Evolutionary conservation across 1,140 invertebrate species (phyloP).

Genomic region (Spodoptera litura): DNA sequence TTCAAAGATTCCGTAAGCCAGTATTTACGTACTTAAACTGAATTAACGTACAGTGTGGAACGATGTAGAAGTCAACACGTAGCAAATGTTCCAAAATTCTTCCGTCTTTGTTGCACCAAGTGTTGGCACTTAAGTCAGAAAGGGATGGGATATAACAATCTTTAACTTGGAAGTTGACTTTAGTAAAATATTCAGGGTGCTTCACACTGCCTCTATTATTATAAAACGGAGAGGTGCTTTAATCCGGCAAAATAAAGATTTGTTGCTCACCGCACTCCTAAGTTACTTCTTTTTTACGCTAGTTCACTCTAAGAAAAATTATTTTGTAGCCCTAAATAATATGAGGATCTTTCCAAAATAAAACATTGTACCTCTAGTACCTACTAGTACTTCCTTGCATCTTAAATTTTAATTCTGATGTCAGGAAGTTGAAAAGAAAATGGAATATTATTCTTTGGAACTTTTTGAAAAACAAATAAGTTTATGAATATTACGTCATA

Average conservation of each 20-base stretch:
- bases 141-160: constrained; percentile 14
- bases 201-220: constrained; percentile 70
- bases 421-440: neutral
- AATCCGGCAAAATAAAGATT: constrained; percentile 80
- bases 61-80: constrained; percentile 37
- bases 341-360: neutral
- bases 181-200: constrained; percentile 70
- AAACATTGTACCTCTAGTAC: neutral
- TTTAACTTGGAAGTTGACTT: constrained; percentile 55
- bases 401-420: constrained; percentile 2
- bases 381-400: neutral
- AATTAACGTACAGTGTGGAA: constrained; percentile 32
- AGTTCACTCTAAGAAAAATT: constrained; percentile 67
- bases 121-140: neutral
- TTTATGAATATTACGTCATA: constrained; percentile 13
- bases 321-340: constrained; percentile 29
- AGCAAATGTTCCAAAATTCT: constrained; percentile 32
- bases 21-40: constrained; percentile 37
- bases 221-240: constrained; percentile 72
- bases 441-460: constrained; percentile 5
- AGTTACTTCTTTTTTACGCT: constrained; percentile 71
- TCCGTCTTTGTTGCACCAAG: constrained; percentile 1
- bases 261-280: constrained; percentile 68
- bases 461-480: constrained; percentile 16
- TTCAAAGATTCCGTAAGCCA: constrained; percentile 40